Base-by-base conservation (phyloP, 2,888 invertebrate genomes). In the Lampropteryx suffumata region DNA sequence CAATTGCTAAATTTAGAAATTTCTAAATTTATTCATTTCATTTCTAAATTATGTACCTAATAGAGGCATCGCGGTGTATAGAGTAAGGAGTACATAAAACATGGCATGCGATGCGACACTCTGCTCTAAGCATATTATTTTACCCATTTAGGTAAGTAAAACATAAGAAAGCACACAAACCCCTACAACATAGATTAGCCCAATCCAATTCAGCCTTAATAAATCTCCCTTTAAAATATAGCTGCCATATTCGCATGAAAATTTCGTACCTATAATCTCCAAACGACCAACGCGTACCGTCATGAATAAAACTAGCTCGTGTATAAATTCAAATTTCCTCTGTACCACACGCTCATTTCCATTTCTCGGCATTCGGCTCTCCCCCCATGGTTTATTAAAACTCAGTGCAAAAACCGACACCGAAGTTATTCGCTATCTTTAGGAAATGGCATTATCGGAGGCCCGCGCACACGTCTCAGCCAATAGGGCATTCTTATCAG, bases 401-500 rank as follows among this genome's bases (percentile, higher is more conserved):
- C 82, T 86, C 82, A 68, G 71, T 68, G 83, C 87, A 88, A 89
- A 88, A 89, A 88, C 84, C 84, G 75, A 80, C 83, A 80, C 80
- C 79, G 71, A 81, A 82, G 76, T 85, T 84, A 83, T 82, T 78
- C 82, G 78, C 80, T 89, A 89, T 89, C 89, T 88, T 72, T 84
- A 84, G 90, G 89, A 89, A 89, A 89, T 88, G 79, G 84, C 79
- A 85, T 89, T 89, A 89, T 90, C 89, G 84, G 80, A 73, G 73
- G 74, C 78, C 82, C 82, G 82, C 82, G 82, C 89, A 86, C 89
- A 84, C 87, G 86, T 86, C 87, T 85, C 86, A 86, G 74, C 91
- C 91, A 91, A 91, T 90, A 91, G 90, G 86, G 89, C 88, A 88
- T 91, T 90, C 92, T 92, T 93, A 93, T 93, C 93, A 93, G 92